Conservation (phyloP, 2,888 invertebrate genomes). For the Lymantria monacha region DNA sequence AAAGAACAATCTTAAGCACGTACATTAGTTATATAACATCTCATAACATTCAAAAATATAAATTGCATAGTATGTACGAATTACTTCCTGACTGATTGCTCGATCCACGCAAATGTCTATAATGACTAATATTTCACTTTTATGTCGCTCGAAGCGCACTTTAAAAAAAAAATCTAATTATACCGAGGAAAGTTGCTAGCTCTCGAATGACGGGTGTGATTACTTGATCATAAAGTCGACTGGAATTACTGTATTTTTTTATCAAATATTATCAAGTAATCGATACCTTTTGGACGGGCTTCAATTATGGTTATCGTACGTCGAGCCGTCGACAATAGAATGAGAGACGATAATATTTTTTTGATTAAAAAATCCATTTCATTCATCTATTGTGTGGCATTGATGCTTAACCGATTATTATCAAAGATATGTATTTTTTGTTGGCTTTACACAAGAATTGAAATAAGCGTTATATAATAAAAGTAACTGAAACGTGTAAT, state of each 20-base stretch:
- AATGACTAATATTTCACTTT: constrained; percentile 56
- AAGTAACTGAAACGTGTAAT: constrained; percentile 13
- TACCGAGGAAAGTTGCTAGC: constrained; percentile 43
- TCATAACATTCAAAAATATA: constrained; percentile 38
- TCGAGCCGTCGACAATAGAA: constrained; percentile 40
- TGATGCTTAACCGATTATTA: constrained; percentile 30
- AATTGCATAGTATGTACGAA: constrained; percentile 32
- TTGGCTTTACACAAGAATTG: constrained; percentile 24
- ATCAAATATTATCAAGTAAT: constrained; percentile 42
- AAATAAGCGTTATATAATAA: constrained; percentile 16
- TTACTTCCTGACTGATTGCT: constrained; percentile 37
- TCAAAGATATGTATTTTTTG: constrained; percentile 26
- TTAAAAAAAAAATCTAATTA: constrained; percentile 55
- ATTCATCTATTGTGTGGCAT: constrained; percentile 36
- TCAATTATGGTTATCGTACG: constrained; percentile 44
- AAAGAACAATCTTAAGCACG: no score
- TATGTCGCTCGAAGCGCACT: constrained; percentile 47
- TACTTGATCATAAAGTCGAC: constrained; percentile 54
- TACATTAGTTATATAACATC: neutral
- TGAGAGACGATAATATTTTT: constrained; percentile 43
- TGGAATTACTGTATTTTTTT: constrained; percentile 51
- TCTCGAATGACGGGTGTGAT: constrained; percentile 39
- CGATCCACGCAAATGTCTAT: constrained; percentile 41
- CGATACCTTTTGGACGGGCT: constrained; percentile 36
- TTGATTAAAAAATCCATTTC: constrained; percentile 40